Base-by-base conservation (phyloP, 1,140 invertebrate species). In the Drosophila arizonae region DNA sequence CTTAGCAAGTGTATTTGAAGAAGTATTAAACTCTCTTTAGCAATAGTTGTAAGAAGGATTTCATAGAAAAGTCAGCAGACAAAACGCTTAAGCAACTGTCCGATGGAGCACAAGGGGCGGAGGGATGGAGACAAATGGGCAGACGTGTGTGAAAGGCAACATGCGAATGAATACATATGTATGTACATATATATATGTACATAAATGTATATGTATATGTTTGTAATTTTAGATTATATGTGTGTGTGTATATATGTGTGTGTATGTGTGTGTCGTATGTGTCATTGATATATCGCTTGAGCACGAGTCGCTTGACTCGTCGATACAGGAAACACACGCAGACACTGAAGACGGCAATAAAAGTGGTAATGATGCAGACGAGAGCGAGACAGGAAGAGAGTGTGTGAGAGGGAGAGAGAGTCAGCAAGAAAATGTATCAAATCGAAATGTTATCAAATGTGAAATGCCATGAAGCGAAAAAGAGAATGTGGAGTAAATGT, bases 241-340 rank as follows among this genome's bases (percentile, higher is more conserved):
- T 45, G 8, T 43, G 41, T 43, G 6, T 43, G 41, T 43, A 2
- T 43, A 26, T 0, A 17, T 62, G 50, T 67, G 30, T 33, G 45
- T 50, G 55, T 39, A 0, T 39, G 36, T 10, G 52, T 33, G 51
- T 68, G 48, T 54, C 62, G 55, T 63, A 51, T 68, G 50, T 70
- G 72, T 67, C 72, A 84, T 65, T 85, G 80, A 85, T 85, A 85
- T 77, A 84, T 84, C 17, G 76, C 62, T 46, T 11, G 56, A 63
- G 61, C 65, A 72, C 56, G 48, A 67, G 39, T 66, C 63, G 63
- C 13, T 10, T 39, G 55, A 52, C 17, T 52, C 46, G 58, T 50
- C 77, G 81, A 84, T 85, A 85, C 81, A 85, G 81, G 80, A 84
- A 85, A 72, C 72, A 17, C 71, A 84, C 54, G 50, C 80, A 79